Percentiles rank a stretch among this genome's conserved stretches.
These are phyloP conservation scores for Parelbella ahira DNA, from an alignment of 2,888 invertebrate genomes.

Conservation along the genomic window DNA sequence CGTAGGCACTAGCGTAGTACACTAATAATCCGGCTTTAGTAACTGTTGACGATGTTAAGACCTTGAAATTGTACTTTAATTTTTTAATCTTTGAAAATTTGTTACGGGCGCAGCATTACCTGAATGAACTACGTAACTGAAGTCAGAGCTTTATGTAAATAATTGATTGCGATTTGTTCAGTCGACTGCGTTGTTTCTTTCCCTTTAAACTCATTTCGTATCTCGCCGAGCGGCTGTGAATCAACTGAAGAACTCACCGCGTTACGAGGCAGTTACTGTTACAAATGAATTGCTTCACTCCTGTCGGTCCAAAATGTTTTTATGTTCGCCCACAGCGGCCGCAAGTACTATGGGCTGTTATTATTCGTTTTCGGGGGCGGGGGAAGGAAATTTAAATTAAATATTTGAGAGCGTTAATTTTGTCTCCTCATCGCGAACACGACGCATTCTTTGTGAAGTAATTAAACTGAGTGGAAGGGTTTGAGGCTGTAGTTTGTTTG, in stretches of 20 bases:
- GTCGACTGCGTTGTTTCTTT: slow-evolving; percentile 52
- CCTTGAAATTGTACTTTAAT: no score
- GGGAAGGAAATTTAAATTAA: slow-evolving; percentile 77
- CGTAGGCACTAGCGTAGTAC: no score
- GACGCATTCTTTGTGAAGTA: slow-evolving; percentile 81
- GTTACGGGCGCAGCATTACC: no score
- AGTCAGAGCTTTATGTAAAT: slow-evolving; percentile 10
- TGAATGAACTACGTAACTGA: no score
- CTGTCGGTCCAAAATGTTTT: slow-evolving; percentile 48
- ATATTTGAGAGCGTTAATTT: slow-evolving; percentile 80
- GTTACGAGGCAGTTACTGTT: slow-evolving; percentile 58
- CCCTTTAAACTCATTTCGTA: slow-evolving; percentile 59
- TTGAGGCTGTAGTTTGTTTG: slow-evolving; percentile 76
- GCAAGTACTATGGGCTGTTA: slow-evolving; percentile 62
- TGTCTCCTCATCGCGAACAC: slow-evolving; percentile 79
- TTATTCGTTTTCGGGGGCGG: slow-evolving; percentile 72
- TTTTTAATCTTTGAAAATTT: no score
- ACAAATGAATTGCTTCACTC: slow-evolving; percentile 63
- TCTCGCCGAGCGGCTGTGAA: slow-evolving; percentile 45
- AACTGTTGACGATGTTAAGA: no score
- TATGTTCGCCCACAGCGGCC: slow-evolving; percentile 47
- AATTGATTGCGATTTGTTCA: slow-evolving; percentile 61
- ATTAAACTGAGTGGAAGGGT: slow-evolving; percentile 81
- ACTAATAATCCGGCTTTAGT: neutral
- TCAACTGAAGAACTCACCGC: slow-evolving; percentile 61